Base-by-base conservation (phyloP, 2,888 invertebrate genomes). In the Julus scanicus region DNA sequence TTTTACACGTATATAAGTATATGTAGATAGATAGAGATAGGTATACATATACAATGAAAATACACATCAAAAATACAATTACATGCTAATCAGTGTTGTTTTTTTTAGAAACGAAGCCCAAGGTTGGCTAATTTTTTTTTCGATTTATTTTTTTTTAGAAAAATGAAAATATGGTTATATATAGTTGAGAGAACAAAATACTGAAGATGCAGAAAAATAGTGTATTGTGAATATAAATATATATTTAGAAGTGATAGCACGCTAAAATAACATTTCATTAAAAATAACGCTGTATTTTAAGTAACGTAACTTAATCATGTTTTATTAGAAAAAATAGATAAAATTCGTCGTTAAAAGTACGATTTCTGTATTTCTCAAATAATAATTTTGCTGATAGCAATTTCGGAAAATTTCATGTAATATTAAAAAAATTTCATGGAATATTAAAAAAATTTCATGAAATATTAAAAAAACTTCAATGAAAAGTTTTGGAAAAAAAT, bases 41-140 rank as follows among this genome's bases (percentile, higher is more conserved):
- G 53, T 86, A 86, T 57, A 86, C 57, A 57, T 53, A 86, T 86
- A 86, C 53, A 85, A 85, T 49, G 85, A 80, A 63, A 85, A 85
- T 86, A 86, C 57, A 57, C 57, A 86, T 57, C 48, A 49, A 86
- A 44, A 86, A 86, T 86, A 86, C 86, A 86, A 86, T 37, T 86
- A 86, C 86, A 86, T 86, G 86, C 86, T 86, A 39, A 37, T 57
- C 49, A 86, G 86, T 86, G 86, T 86, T 48, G 40, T 13, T 39
- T 83, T 39, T 83, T 39, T 53, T 53, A 37, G 80, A 80, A 37
- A 80, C 37, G 17, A 37, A 80, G 80, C 80, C 80, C 13, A 13
- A 13, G 8, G 37, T 37, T 80, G 29, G 37, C 80, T 80, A n/a
- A 44, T 44, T 44, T 44, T 44, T 44, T 80, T 80, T 37, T 37